Evolutionary conservation across 2,797 vertebrate species (phyloP), one percentile per base, ranked within the genome.

Genomic region (Potorous gilbertii): DNA sequence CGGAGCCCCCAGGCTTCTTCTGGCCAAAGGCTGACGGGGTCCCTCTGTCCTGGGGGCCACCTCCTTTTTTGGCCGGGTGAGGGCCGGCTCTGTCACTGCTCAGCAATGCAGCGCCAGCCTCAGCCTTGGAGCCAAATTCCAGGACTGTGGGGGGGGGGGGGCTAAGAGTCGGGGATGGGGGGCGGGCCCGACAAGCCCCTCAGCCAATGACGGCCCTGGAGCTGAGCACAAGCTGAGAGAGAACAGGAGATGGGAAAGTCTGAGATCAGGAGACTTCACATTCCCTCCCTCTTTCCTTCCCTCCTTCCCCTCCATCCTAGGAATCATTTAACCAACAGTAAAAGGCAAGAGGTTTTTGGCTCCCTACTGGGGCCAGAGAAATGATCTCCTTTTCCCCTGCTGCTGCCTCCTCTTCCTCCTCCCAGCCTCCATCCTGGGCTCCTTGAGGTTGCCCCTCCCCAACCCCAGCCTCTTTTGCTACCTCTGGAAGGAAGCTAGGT

Each of bases 61-160:
- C 96, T 98, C 97, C 97, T 97, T 97, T 97, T 97, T 96, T 95
- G 97, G 97, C 96, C 55, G 55, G 93, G 94, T 92, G 92, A 90
- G 95, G 95, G 94, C 94, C 0, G 66, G 95, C 95, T 93, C 94
- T 96, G 97, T 96, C 97, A 96, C 96, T 97, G 93, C 96, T 96
- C 95, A 97, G 97, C 97, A 96, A 92, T 97, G 97, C 97, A 96
- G 95, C 50, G 90, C 98, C 97, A 95, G 98, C 97, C 96, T 95
- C 91, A 66, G 96, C 94, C 55, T 91, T 95, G 59, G 94, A 1
- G 91, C 97, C 97, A 97, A 96, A 97, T 97, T 96, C 96, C 92
- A 97, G 97, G 95, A 96, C 95, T 31, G 29, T 27, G 57, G 92
- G 3, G 28, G 9, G n/a, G 27, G 9, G 50, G 10, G 11, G 1